These are phyloP conservation scores for Malthinus seriepunctatus DNA, from an alignment of 2,888 invertebrate genomes.

Conservation along the genomic window DNA sequence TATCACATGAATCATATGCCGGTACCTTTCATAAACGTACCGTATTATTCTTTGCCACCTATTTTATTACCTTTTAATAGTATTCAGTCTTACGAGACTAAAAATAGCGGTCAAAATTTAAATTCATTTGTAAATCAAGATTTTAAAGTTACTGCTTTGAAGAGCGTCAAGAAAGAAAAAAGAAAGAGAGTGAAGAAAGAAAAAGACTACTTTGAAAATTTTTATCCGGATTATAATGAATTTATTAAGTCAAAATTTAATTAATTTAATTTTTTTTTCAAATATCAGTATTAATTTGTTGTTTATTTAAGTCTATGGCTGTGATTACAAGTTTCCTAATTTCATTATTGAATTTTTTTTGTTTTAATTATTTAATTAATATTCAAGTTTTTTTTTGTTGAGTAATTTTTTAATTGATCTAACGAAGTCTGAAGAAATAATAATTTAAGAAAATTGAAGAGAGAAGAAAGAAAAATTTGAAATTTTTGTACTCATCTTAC, in stretches of 20 bases:
- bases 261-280: neutral
- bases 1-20: slow-evolving; percentile 45
- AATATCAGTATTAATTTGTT: slow-evolving; percentile 5
- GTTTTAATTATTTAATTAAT: neutral
- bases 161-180: slow-evolving; percentile 6
- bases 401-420: neutral
- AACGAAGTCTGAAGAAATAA: neutral
- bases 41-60: slow-evolving; percentile 36
- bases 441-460: neutral
- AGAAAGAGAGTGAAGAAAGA: slow-evolving; percentile 8
- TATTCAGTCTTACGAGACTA: slow-evolving; percentile 16
- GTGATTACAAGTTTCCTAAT: too few relatives aligned
- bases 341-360: neutral
- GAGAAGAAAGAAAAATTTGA: neutral
- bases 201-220: slow-evolving; percentile 6
- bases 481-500: too few relatives aligned
- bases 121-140: neutral
- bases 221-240: slow-evolving; percentile 4
- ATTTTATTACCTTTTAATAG: slow-evolving; percentile 37
- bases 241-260: slow-evolving; percentile 3
- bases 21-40: slow-evolving; percentile 35
- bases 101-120: slow-evolving; percentile 1
- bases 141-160: neutral
- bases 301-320: neutral
- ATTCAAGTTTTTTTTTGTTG: slow-evolving; percentile 1